These are phyloP conservation scores for Caligus rogercresseyi DNA, from an alignment of 1,140 invertebrate genomes.

Conservation along the genomic window DNA sequence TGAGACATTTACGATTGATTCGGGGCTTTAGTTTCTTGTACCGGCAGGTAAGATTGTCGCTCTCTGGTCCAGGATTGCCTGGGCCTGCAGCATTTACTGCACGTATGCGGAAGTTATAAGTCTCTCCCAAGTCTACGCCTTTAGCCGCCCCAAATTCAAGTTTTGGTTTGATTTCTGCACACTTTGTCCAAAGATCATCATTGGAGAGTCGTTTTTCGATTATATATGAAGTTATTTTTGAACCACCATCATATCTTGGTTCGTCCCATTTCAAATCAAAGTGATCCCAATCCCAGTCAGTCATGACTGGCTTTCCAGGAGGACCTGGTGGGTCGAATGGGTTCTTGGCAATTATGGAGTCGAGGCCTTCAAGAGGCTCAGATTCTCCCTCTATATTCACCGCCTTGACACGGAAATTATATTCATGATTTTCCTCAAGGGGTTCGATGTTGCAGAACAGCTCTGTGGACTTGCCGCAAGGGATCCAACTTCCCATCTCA, in stretches of 20 bases:
- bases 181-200: conserved; percentile 25
- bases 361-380: conserved; percentile 68
- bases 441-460: conserved; percentile 65
- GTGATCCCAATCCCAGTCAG: conserved; percentile 86
- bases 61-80: conserved; percentile 47
- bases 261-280: conserved; percentile 80
- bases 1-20: conserved; percentile 68
- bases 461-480: conserved; percentile 54
- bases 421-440: conserved; percentile 74
- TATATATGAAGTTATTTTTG: conserved; percentile 77
- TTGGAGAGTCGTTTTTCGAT: conserved; percentile 60
- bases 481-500: conserved; percentile 56
- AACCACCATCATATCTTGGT: conserved; percentile 70
- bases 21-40: conserved; percentile 62
- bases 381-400: conserved; percentile 89
- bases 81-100: conserved; percentile 38
- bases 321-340: conserved; percentile 86
- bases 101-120: conserved; percentile 69
- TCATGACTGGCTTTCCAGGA: conserved; percentile 65
- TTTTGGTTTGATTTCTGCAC: conserved; percentile 27
- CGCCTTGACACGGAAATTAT: conserved; percentile 87
- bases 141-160: conserved; percentile 23
- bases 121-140: conserved; percentile 49
- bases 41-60: conserved; percentile 67
- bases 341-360: conserved; percentile 88